Conservation (phyloP, 1,140 invertebrate species). For the Pissodes strobi region DNA sequence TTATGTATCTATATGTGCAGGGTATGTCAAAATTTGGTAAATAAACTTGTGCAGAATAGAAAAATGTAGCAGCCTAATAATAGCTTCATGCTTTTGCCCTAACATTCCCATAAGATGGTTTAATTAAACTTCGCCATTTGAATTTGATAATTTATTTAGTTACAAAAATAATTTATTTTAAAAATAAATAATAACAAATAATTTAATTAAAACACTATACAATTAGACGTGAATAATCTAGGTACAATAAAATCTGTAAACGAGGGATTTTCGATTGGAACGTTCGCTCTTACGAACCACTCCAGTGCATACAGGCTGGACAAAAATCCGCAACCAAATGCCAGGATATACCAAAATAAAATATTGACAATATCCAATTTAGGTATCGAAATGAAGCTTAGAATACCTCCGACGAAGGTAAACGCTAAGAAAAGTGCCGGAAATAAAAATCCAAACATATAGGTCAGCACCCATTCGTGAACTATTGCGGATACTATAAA, state of each 20-base stretch:
- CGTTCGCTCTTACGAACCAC: slow-evolving; percentile 81
- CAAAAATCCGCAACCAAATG: slow-evolving; percentile 75
- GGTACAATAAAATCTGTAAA: slow-evolving; percentile 59
- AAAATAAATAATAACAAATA: background rate
- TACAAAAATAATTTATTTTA: background rate
- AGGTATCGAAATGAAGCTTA: slow-evolving; percentile 63
- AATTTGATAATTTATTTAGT: no score
- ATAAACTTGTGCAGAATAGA: no score
- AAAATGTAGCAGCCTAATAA: no score
- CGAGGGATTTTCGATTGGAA: slow-evolving; percentile 59
- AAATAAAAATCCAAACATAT: slow-evolving; percentile 83
- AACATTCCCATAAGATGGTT: no score
- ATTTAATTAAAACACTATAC: background rate
- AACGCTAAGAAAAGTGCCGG: slow-evolving; percentile 81
- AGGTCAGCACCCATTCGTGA: slow-evolving; percentile 77
- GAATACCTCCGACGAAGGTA: slow-evolving; percentile 61
- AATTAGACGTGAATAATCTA: slow-evolving; percentile 52
- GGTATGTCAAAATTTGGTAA: no score
- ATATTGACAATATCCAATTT: slow-evolving; percentile 70
- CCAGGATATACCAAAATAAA: slow-evolving; percentile 79
- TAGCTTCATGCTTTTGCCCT: no score
- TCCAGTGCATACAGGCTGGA: slow-evolving; percentile 83
- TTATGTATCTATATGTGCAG: no score
- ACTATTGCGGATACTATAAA: slow-evolving; percentile 58
- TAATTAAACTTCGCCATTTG: no score